Evolutionary conservation across 2,888 invertebrate genomes (phyloP).

Genomic region (Kryphioiulus occultus): DNA sequence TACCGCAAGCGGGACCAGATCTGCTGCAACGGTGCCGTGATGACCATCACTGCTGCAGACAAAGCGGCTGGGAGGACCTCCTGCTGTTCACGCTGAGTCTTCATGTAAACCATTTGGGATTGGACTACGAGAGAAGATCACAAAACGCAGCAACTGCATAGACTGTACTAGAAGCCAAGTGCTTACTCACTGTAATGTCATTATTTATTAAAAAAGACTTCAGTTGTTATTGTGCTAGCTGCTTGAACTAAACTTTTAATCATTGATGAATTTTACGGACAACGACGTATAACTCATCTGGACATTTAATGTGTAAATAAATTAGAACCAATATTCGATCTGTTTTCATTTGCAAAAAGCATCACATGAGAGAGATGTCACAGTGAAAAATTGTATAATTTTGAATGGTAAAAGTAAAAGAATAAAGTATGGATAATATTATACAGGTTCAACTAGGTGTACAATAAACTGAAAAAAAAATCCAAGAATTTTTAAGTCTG

Average conservation of each 20-base stretch:
- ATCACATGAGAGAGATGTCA: too few relatives aligned
- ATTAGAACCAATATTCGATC: too few relatives aligned
- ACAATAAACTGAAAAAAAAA: too few relatives aligned
- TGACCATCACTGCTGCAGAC: not conserved
- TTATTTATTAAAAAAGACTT: not conserved
- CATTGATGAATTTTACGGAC: too few relatives aligned
- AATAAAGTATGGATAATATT: too few relatives aligned
- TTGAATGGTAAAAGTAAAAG: too few relatives aligned
- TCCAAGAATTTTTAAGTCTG: too few relatives aligned
- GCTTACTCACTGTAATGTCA: not conserved
- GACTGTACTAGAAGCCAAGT: not conserved
- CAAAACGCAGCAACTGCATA: not conserved
- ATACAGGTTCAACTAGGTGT: too few relatives aligned
- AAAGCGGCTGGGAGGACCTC: not conserved
- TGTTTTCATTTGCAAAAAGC: too few relatives aligned
- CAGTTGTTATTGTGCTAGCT: not conserved
- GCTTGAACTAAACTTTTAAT: not conserved
- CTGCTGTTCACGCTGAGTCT: not conserved
- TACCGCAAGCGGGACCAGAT: slow-evolving; percentile 7
- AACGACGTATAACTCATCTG: too few relatives aligned
- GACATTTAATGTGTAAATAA: too few relatives aligned
- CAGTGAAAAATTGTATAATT: too few relatives aligned
- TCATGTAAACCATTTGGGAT: not conserved
- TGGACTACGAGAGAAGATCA: not conserved
- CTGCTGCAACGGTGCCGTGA: not conserved